Evolutionary conservation across 1,140 invertebrate species (phyloP), one percentile per base, ranked within the genome.

Genomic region (Elysia chlorotica): DNA sequence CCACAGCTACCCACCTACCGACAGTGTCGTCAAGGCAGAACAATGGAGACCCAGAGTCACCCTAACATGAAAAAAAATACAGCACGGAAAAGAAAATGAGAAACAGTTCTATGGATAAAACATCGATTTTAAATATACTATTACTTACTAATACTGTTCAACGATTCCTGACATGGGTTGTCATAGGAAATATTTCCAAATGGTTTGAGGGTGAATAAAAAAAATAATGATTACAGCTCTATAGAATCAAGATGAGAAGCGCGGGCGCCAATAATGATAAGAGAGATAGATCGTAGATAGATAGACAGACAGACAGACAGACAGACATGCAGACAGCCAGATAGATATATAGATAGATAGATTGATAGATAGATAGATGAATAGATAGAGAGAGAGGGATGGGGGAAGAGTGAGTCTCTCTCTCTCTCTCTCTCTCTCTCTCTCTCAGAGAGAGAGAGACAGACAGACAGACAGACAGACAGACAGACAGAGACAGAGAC

Each of bases 1-100:
- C 67, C 10, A 35, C 56, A 5, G 21, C 17, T 21, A 37, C 30
- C 67, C 67, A 70, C n/a, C n/a, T 53, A 19, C 28, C 19, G 33
- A 53, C 57, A 21, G n/a, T 4, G n/a, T 25, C 10, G 17, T 61
- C 23, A 2, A 70, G 31, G 30, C 67, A 70, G 28, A 70, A 19
- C 3, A 70, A 33, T 10, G 67, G 67, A 10, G 53, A 53, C 25
- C 67, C 67, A 57, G 54, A 59, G 56, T 70, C 67, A 1, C 67
- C 67, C 67, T 70, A 56, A 63, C n/a, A n/a, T n/a, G n/a, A n/a
- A n/a, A n/a, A n/a, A n/a, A n/a, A n/a, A n/a, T n/a, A n/a, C n/a
- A n/a, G n/a, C n/a, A n/a, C n/a, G n/a, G n/a, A n/a, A n/a, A n/a
- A n/a, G n/a, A n/a, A n/a, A n/a, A n/a, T n/a, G n/a, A n/a, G n/a